These are phyloP conservation scores for Channallabes apus DNA, from an alignment of 2,797 vertebrate species.

Conservation along the genomic window DNA sequence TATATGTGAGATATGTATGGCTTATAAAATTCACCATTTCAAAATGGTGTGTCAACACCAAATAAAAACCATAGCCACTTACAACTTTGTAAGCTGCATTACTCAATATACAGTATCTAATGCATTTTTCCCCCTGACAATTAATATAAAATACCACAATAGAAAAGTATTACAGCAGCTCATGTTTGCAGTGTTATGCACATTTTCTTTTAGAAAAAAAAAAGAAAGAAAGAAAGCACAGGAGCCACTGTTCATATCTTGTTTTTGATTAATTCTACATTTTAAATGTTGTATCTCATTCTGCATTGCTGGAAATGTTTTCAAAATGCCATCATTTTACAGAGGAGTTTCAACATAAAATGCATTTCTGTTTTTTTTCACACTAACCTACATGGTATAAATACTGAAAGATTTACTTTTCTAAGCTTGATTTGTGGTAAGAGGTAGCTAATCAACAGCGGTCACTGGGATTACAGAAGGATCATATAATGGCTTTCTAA, in stretches of 20 bases:
- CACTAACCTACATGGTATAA: not conserved
- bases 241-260: not conserved
- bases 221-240: not conserved
- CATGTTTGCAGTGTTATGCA: not conserved
- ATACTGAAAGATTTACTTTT: not conserved
- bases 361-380: not conserved
- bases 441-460: constrained; percentile 15
- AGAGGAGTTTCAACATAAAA: not conserved
- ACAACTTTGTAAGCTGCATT: not conserved
- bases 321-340: not conserved
- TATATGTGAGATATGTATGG: not conserved
- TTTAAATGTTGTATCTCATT: not conserved
- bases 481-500: not conserved
- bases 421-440: not conserved
- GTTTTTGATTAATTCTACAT: not conserved
- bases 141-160: not conserved
- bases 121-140: not conserved
- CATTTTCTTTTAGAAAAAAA: not conserved
- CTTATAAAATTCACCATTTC: not conserved
- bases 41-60: not conserved
- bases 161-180: not conserved
- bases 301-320: not conserved
- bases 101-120: not conserved
- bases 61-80: not conserved
- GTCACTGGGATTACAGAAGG: not conserved